These are phyloP conservation scores for Aurelia aurita DNA, from an alignment of 30 jellyfish, hydroid and myxozoan species.

Conservation along the genomic window DNA sequence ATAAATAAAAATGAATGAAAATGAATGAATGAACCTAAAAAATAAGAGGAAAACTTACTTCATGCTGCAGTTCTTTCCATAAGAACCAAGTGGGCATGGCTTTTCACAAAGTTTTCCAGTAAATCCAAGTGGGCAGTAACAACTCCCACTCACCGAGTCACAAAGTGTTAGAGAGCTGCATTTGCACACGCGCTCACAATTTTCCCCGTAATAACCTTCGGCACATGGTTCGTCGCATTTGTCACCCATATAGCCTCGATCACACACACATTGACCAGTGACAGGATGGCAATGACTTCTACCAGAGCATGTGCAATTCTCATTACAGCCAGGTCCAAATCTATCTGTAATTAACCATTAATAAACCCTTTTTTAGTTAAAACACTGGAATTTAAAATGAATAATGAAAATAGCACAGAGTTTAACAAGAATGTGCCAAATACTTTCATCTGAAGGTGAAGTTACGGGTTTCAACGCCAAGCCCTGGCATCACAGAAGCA, in stretches of 20 bases:
- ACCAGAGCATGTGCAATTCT: conserved; percentile 61
- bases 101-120: conserved; percentile 64
- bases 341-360: conserved; percentile 37
- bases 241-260: conserved; percentile 60
- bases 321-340: conserved; percentile 57
- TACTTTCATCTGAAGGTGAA: no score
- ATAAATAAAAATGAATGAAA: no score
- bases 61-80: conserved; percentile 65
- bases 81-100: conserved; percentile 57
- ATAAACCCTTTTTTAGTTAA: no score
- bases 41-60: neutral
- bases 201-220: conserved; percentile 55
- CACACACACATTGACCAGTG: conserved; percentile 64
- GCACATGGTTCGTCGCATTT: conserved; percentile 51
- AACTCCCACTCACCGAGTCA: conserved; percentile 69
- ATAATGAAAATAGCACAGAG: no score
- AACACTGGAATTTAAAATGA: neutral
- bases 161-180: conserved; percentile 53
- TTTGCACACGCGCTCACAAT: conserved; percentile 44
- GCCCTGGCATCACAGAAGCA: no score
- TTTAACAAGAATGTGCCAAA: no score
- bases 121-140: conserved; percentile 72
- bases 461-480: no score
- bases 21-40: no score
- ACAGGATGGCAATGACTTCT: conserved; percentile 58